These are phyloP conservation scores for Tachyglossus aculeatus DNA, from an alignment of 2,797 vertebrate genomes.

Conservation along the genomic window DNA sequence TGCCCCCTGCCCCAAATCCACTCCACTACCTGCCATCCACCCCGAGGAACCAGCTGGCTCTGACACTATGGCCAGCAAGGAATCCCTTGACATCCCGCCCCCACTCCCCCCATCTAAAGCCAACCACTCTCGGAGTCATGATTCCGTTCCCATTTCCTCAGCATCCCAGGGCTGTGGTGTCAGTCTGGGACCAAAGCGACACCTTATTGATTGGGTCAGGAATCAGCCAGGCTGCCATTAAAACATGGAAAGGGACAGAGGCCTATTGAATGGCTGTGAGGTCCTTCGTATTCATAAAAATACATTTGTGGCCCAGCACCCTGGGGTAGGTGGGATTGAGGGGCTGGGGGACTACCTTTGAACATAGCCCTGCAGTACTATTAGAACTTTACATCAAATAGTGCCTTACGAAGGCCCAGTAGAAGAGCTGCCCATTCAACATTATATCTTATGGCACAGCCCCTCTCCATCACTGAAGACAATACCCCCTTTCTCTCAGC, in stretches of 20 bases:
- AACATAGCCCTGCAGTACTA: constrained; percentile 31
- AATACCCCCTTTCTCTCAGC: constrained; percentile 71
- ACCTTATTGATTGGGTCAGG: constrained; percentile 50
- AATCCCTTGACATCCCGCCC: background rate
- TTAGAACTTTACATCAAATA: constrained; percentile 70
- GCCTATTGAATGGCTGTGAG: constrained; percentile 42
- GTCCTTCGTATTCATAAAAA: constrained; percentile 72
- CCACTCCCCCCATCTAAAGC: background rate
- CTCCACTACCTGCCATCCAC: no score
- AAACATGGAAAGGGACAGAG: constrained; percentile 32
- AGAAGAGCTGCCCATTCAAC: constrained; percentile 70
- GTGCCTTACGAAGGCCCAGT: constrained; percentile 70
- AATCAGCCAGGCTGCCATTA: constrained; percentile 51
- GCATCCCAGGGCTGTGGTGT: constrained; percentile 62
- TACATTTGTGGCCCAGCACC: constrained; percentile 36
- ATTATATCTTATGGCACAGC: constrained; percentile 70
- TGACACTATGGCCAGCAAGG: no score
- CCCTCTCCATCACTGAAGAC: constrained; percentile 70
- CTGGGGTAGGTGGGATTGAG: background rate
- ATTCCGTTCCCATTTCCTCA: constrained; percentile 75
- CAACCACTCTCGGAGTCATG: constrained; percentile 52
- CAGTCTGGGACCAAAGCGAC: constrained; percentile 76
- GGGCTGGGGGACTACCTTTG: background rate
- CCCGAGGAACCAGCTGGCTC: no score
- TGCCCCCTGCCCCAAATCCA: background rate